These are phyloP conservation scores for Diachasma alloeum DNA, from an alignment of 1,140 invertebrate genomes.

Conservation along the genomic window DNA sequence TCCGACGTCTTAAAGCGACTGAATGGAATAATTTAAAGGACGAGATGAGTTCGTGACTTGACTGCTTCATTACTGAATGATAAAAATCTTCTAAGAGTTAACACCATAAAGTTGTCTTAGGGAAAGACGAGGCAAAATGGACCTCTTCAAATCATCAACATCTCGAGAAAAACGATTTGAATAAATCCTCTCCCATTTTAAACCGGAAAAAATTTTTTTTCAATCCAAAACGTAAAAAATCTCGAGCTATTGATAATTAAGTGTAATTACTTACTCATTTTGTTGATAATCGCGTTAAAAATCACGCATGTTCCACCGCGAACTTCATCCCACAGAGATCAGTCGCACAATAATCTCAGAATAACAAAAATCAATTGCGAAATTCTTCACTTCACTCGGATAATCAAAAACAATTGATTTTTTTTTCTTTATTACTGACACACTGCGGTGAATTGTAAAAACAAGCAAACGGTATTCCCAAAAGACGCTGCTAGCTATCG, in stretches of 20 bases:
- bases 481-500: constrained; percentile 36
- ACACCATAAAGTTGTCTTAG: too few species aligned
- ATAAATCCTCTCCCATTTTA: too few species aligned
- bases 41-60: neutral
- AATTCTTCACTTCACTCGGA: neutral
- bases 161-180: too few species aligned
- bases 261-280: neutral
- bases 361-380: neutral
- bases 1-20: neutral
- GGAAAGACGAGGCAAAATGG: too few species aligned
- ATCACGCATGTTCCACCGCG: neutral
- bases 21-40: too few species aligned
- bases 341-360: neutral
- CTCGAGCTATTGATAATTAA: too few species aligned
- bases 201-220: too few species aligned
- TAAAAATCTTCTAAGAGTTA: neutral
- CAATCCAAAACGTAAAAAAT: too few species aligned
- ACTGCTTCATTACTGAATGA: neutral
- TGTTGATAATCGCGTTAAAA: neutral
- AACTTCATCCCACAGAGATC: neutral
- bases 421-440: neutral
- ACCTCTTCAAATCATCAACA: too few species aligned
- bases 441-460: too few species aligned
- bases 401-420: neutral
- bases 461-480: neutral